These are phyloP conservation scores for Drosophila yooni DNA, from an alignment of 2,888 invertebrate species.

Conservation along the genomic window DNA sequence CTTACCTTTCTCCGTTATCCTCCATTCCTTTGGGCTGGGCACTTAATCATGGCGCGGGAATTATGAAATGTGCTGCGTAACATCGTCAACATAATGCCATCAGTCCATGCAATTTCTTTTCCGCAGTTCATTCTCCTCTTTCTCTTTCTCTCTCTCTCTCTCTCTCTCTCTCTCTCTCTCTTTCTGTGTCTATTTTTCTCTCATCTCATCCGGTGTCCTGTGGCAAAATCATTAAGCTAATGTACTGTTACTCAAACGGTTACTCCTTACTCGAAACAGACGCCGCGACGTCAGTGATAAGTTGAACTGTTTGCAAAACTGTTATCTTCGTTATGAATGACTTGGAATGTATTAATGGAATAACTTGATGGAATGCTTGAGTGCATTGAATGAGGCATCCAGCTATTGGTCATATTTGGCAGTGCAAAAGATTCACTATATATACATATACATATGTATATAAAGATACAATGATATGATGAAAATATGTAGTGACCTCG, in stretches of 20 bases:
- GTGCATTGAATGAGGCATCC: neutral
- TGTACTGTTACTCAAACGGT: slow-evolving; percentile 54
- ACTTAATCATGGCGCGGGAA: slow-evolving; percentile 71
- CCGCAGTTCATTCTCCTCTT: slow-evolving; percentile 2
- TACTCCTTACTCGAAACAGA: slow-evolving; percentile 13
- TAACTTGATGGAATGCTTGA: slow-evolving; percentile 2
- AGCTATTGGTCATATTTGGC: slow-evolving; percentile 9
- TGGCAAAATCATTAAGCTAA: slow-evolving; percentile 74
- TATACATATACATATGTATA: neutral
- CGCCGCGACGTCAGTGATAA: slow-evolving; percentile 24
- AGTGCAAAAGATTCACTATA: too few relatives aligned
- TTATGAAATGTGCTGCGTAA: slow-evolving; percentile 78
- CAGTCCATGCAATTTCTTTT: slow-evolving; percentile 42
- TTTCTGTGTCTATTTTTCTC: neutral
- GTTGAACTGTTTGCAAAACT: slow-evolving; percentile 30
- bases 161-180: neutral
- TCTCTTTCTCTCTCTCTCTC: neutral
- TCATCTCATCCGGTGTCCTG: slow-evolving; percentile 3
- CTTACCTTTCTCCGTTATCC: neutral
- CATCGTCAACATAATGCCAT: slow-evolving; percentile 40
- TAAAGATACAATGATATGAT: neutral
- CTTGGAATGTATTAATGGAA: neutral
- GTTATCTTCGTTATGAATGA: slow-evolving; percentile 17
- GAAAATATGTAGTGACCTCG: neutral
- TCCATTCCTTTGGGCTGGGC: slow-evolving; percentile 12